phyloP scores from a whole-genome alignment of 2,888 invertebrate genomes.

The Drosophila macrothrix region DNA sequence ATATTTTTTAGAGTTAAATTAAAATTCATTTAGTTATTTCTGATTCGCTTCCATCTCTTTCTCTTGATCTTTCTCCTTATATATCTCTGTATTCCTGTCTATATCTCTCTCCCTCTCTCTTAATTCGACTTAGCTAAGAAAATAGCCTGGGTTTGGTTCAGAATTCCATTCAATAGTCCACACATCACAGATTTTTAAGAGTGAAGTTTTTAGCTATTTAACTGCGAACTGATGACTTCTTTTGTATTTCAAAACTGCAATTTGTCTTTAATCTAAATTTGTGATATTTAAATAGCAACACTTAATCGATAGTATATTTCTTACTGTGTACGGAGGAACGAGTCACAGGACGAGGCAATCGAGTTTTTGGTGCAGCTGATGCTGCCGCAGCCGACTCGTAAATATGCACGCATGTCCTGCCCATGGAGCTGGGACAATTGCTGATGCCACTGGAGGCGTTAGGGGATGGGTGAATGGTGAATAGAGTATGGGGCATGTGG shows the following conservation, averaged over 20 bases:
- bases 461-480: background rate
- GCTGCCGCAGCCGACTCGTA: constrained; percentile 78
- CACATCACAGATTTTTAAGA: no score
- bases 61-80: fast-evolving
- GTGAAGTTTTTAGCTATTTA: background rate
- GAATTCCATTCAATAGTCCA: background rate
- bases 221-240: fast-evolving
- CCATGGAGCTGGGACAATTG: constrained; percentile 58
- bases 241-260: background rate
- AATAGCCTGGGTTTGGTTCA: background rate
- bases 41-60: background rate
- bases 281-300: background rate
- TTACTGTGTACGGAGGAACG: background rate
- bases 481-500: background rate
- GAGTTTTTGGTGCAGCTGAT: constrained; percentile 82
- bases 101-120: background rate
- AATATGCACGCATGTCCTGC: constrained; percentile 81
- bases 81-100: background rate
- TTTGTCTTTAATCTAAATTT: background rate
- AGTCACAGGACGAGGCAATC: constrained; percentile 61
- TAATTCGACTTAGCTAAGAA: background rate
- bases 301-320: background rate
- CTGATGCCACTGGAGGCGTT: constrained; percentile 31
- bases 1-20: background rate
- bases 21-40: no score